Evolutionary conservation across 2,113 vertebrate genomes (phyloP), one percentile per base, ranked within the genome.

Genomic region (Spea bombifrons): DNA sequence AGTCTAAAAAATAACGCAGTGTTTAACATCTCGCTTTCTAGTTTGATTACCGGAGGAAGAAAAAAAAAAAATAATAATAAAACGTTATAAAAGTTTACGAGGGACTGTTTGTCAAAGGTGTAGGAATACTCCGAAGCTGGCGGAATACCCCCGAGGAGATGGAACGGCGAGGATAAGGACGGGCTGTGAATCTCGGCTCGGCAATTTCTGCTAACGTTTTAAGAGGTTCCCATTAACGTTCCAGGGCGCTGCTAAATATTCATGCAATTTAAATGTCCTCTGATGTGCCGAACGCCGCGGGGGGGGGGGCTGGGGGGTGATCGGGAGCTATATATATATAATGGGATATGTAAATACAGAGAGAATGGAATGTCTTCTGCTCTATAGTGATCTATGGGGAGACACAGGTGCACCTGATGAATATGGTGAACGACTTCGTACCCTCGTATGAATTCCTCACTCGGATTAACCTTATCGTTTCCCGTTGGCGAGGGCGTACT

Each of bases 211-310:
- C 48, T 71, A 71, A 80, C 71, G 48, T 73, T 80, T 80, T 80
- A 80, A 80, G 77, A 80, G 77, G 77, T 67, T 73, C 63, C 77
- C 64, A 80, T 80, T 80, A 80, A 80, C 77, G 49, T 80, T 80
- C 73, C 77, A 73, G 77, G 77, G 77, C 77, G 49, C 77, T 67
- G 77, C 71, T 80, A 80, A 80, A 80, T 80, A 80, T 80, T 80
- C 77, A 80, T 80, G 77, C 50, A 57, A 80, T 80, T 80, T 80
- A 73, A 80, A 80, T 80, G 67, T 73, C 48, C 64, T 73, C 63
- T 67, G 77, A 73, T 67, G 77, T 73, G 77, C 49, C 59, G 47
- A 53, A n/a, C 13, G 57, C 57, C 12, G 16, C 16, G 64, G 12
- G 13, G 8, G 75, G 63, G 50, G 59, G 45, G 64, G 71, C 3